Evolutionary conservation across 2,888 invertebrate species (phyloP), one percentile per base, ranked within the genome.

Genomic region (Drosophila helvetica): DNA sequence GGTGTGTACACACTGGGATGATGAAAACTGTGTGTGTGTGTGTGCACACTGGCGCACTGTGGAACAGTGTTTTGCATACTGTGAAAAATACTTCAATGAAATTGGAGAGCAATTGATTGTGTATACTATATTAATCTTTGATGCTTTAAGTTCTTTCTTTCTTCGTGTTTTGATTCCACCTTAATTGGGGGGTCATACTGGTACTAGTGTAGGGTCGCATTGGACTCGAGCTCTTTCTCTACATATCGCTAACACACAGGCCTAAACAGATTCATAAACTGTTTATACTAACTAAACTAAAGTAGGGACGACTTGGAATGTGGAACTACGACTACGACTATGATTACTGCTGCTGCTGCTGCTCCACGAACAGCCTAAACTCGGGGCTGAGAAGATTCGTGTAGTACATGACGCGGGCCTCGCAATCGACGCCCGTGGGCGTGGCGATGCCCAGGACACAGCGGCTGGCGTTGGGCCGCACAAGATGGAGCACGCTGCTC

Each of bases 361-460:
- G 55, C 18, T 79, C 75, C 43, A 86, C 84, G 50, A 83, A 83
- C 1, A 56, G 38, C 15, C 64, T 25, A 5, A 83, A 62, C 1
- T 53, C 38, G 0, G 60, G 12, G 47, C 67, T 73, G 10, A 82
- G 55, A 6, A 83, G 61, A 3, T 58, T 82, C 4, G 83, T 82
- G 6, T 43, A 85, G 43, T 79, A 88, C 77, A 86, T 77, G 0
- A 17, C 25, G 4, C 59, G 46, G 0, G 61, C 66, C 0, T 61
- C 42, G 12, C 88, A 86, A 0, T 54, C 56, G 19, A 25, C 57
- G 33, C 63, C 67, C 2, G 86, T 84, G 70, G 88, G 81, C 70
- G 85, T 84, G 75, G 86, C 86, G 27, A 85, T 25, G 25, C 59
- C 85, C 27, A 85, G 43, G 3, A 77, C 85, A 51, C 85, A 85